Percentiles rank a stretch among this genome's conserved stretches.
Evolutionary conservation across 2,888 invertebrate species (phyloP).

Genomic region (Drosophila kuntzei): DNA sequence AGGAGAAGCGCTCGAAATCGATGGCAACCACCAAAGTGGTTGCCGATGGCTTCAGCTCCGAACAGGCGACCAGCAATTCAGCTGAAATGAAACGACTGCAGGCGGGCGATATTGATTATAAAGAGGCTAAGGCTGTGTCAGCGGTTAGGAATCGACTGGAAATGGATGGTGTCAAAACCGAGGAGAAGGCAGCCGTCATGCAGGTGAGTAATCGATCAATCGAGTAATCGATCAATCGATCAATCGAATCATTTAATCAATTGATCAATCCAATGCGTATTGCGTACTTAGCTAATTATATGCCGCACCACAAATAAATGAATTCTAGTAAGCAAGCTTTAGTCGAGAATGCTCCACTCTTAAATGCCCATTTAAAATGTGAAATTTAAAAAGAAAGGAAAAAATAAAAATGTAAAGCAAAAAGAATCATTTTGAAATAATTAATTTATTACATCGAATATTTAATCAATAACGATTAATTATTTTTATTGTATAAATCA

Average conservation of each 20-base stretch:
- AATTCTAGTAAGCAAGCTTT: background rate
- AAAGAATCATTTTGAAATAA: too few relatives aligned
- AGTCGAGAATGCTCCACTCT: background rate
- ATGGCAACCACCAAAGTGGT: constrained; percentile 92
- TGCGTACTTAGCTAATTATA: constrained; percentile 38
- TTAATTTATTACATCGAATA: too few relatives aligned
- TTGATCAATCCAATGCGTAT: background rate
- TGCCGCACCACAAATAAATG: constrained; percentile 17
- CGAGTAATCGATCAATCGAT: background rate
- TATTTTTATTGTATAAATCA: too few relatives aligned
- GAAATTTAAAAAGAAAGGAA: background rate
- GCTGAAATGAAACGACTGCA: constrained; percentile 91
- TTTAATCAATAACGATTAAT: too few relatives aligned
- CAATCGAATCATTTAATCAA: constrained; percentile 1
- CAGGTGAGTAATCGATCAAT: constrained; percentile 88
- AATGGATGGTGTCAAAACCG: constrained; percentile 93
- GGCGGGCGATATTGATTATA: constrained; percentile 93
- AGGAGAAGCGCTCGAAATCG: constrained; percentile 93
- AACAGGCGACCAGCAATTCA: constrained; percentile 89
- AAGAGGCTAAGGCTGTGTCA: constrained; percentile 91
- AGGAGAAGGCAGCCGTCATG: constrained; percentile 93
- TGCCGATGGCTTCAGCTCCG: constrained; percentile 93
- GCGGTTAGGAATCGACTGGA: constrained; percentile 92
- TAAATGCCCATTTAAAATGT: too few relatives aligned
- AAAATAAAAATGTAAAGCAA: too few relatives aligned